phyloP scores from a whole-genome alignment of 2,113 vertebrate species.

The Xenopus borealis region DNA sequence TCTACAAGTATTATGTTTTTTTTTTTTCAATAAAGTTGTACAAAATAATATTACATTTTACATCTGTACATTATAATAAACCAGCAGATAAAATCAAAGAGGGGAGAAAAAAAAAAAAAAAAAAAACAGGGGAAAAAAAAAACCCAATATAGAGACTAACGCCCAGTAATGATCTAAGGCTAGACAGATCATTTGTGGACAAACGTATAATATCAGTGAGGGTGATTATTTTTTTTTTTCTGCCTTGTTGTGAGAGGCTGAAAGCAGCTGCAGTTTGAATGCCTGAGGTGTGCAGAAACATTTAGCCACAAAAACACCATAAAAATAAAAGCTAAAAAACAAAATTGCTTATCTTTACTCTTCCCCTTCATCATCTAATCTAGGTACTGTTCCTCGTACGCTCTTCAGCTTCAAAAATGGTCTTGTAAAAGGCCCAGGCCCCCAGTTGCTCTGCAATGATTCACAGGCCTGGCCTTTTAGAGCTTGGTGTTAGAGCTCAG shows the following conservation, averaged over 20 bases:
- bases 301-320: conserved; percentile 58
- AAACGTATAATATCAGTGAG: conserved; percentile 70
- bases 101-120: conserved; percentile 42
- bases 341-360: conserved; percentile 59
- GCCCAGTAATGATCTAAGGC: conserved; percentile 66
- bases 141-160: conserved; percentile 63
- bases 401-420: conserved; percentile 25
- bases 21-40: conserved; percentile 94
- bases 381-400: conserved; percentile 60
- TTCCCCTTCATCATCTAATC: conserved; percentile 59
- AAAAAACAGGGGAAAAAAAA: conserved; percentile 48
- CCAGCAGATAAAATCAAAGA: conserved; percentile 74
- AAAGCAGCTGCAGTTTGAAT: conserved; percentile 67
- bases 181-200: conserved; percentile 74
- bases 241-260: conserved; percentile 63
- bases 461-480: conserved; percentile 5
- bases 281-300: conserved; percentile 75
- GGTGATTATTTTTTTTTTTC: conserved; percentile 61
- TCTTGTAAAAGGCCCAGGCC: conserved; percentile 12
- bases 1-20: conserved; percentile 90
- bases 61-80: conserved; percentile 95
- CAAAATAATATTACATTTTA: conserved; percentile 97
- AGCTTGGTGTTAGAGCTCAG: conserved; percentile 53
- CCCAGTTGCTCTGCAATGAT: conserved; percentile 30
- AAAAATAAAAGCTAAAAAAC: conserved; percentile 30